Evolutionary conservation across 2,888 invertebrate genomes (phyloP), one percentile per base, ranked within the genome.

Genomic region (Agrochola circellaris): DNA sequence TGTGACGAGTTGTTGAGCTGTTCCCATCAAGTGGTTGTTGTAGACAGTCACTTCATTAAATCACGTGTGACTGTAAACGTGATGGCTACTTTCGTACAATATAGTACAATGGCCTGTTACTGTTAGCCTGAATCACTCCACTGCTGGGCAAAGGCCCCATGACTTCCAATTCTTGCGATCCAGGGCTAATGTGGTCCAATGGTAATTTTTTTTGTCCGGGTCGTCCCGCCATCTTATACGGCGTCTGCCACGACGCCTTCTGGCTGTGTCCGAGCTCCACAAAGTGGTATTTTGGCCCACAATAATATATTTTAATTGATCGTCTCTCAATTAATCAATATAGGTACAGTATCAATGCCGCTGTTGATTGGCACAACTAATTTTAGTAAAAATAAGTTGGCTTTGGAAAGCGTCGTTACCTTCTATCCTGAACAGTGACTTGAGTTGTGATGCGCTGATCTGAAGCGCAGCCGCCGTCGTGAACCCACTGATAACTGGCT

Each of bases 381-480:
- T 45, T 64, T 64, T 1, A 13, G 20, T 26, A 9, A 61, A 15
- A 48, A 20, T 20, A 48, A 42, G 1, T 20, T 7, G 20, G 11
- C 38, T 45, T 42, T 66, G 65, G 13, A 20, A 42, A 42, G 11
- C 20, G 4, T 42, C 20, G 13, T 38, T 87, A 96, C 96, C 96
- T 87, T 92, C 76, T 81, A 98, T 97, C 62, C 98, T 98, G 79
- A 98, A 97, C 7, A 99, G 95, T 1, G 97, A 97, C 90, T 98
- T 98, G 23, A 99, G 94, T 92, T 99, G 99, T 0, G 98, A 97
- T 4, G 98, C 98, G 7, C 97, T 98, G 85, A 99, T 99, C 70
- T 98, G 98, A 65, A 99, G 91, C 23, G 99, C 98, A 0, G 99
- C 99, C 0, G 98, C 98, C 11, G 98, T 97, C 0, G 98, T 99